Conservation (phyloP, 2,797 vertebrate genomes). For the Leucoraja ocellata region DNA sequence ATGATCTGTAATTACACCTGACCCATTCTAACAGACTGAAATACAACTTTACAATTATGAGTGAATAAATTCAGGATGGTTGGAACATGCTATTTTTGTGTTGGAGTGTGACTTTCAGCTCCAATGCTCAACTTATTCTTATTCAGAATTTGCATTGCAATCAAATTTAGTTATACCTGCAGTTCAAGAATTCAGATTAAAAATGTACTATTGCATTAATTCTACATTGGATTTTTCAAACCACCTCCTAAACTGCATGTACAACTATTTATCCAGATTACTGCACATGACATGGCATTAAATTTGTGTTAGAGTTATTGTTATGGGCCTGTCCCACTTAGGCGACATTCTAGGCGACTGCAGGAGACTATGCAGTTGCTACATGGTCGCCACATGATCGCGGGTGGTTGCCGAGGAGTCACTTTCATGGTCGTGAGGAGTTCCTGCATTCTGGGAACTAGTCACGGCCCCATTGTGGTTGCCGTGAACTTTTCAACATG, state of each 20-base stretch:
- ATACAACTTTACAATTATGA: not conserved
- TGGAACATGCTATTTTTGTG: not conserved
- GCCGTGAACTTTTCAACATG: too few relatives aligned
- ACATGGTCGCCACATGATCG: too few relatives aligned
- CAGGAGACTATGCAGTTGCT: too few relatives aligned
- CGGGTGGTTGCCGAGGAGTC: too few relatives aligned
- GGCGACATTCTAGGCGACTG: too few relatives aligned
- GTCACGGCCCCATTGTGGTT: too few relatives aligned
- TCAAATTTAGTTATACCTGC: not conserved
- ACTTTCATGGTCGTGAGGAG: too few relatives aligned
- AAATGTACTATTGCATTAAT: not conserved
- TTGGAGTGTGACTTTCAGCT: not conserved
- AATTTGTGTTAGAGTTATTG: not conserved
- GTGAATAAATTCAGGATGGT: not conserved
- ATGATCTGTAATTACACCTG: not conserved
- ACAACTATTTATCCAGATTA: not conserved
- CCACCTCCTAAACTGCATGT: not conserved
- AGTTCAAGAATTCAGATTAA: not conserved
- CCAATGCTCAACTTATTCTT: not conserved
- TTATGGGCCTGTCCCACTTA: too few relatives aligned
- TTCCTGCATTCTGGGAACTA: too few relatives aligned
- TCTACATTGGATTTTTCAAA: not conserved
- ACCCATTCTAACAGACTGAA: not conserved
- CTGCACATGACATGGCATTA: not conserved
- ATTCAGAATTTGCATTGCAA: not conserved